phyloP scores from a whole-genome alignment of 2,888 invertebrate species.

The Drosophila maculinotata region DNA sequence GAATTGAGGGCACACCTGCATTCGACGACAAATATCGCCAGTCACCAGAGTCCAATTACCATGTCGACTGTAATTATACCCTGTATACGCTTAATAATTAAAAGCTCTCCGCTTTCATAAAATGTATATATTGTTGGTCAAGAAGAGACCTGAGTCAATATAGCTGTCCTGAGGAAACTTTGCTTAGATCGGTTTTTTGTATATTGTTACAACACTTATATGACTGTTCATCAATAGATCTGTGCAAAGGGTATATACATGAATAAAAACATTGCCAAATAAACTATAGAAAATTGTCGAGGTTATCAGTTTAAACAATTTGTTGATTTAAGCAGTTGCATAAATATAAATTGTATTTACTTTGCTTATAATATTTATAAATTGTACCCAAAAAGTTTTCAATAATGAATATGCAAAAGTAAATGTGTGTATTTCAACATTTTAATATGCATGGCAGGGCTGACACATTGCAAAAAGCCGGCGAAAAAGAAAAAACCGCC shows the following conservation, averaged over 20 bases:
- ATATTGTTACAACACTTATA: no score
- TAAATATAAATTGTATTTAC: constrained; percentile 36
- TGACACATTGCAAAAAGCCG: constrained; percentile 69
- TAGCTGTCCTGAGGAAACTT: no score
- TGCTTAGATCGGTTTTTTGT: no score
- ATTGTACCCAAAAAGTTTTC: constrained; percentile 56
- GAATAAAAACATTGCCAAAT: not conserved
- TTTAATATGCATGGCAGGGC: constrained; percentile 77
- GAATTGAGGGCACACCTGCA: no score
- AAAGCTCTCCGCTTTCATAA: no score
- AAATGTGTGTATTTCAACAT: constrained; percentile 67
- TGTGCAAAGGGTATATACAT: not conserved
- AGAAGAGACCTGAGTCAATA: no score
- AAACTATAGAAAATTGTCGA: constrained; percentile 7
- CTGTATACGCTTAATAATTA: no score
- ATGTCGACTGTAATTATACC: no score
- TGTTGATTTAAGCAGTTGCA: constrained; percentile 24
- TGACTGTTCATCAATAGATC: not conserved
- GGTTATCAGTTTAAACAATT: constrained; percentile 20
- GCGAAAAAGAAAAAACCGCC: constrained; percentile 48
- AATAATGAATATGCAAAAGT: constrained; percentile 67
- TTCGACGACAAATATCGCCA: no score
- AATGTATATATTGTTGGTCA: no score
- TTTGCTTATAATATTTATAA: constrained; percentile 37
- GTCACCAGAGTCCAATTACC: no score